Conservation (phyloP, 1,140 invertebrate species). For the Samia ricini region DNA sequence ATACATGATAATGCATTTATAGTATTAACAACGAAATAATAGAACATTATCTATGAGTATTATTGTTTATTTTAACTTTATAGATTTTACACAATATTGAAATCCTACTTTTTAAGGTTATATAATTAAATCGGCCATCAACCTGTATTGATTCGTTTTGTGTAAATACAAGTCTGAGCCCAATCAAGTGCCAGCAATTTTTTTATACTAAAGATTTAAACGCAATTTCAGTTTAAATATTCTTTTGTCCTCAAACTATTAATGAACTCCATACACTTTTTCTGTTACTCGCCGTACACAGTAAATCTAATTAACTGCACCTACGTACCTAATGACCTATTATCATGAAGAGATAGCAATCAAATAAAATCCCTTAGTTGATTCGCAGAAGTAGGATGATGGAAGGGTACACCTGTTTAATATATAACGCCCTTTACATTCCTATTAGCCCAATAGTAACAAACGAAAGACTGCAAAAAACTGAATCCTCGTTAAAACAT, state of each 20-base stretch:
- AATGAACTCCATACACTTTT: not conserved
- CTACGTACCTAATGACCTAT: slow-evolving; percentile 23
- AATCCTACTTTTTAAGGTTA: not conserved
- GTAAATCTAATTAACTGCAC: slow-evolving; percentile 14
- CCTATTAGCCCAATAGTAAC: not conserved
- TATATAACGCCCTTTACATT: slow-evolving; percentile 3
- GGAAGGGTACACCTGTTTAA: slow-evolving; percentile 10
- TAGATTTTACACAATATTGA: slow-evolving; percentile 10
- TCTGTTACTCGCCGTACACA: slow-evolving; percentile 2
- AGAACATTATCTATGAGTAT: too few species aligned
- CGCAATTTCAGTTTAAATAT: not conserved
- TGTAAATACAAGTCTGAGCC: not conserved
- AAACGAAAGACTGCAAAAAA: not conserved
- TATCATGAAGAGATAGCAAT: slow-evolving; percentile 26
- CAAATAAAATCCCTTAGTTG: slow-evolving; percentile 24
- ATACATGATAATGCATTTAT: too few species aligned
- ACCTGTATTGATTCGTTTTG: not conserved
- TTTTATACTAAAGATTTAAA: slow-evolving; percentile 5
- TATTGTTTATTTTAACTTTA: slow-evolving; percentile 6
- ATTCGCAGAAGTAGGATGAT: slow-evolving; percentile 21
- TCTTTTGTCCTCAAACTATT: not conserved
- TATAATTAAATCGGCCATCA: not conserved
- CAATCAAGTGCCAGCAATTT: not conserved
- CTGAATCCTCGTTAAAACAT: not conserved
- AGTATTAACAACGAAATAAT: too few species aligned